Base-by-base conservation (phyloP, 1,140 invertebrate species). In the Apis cerana region DNA sequence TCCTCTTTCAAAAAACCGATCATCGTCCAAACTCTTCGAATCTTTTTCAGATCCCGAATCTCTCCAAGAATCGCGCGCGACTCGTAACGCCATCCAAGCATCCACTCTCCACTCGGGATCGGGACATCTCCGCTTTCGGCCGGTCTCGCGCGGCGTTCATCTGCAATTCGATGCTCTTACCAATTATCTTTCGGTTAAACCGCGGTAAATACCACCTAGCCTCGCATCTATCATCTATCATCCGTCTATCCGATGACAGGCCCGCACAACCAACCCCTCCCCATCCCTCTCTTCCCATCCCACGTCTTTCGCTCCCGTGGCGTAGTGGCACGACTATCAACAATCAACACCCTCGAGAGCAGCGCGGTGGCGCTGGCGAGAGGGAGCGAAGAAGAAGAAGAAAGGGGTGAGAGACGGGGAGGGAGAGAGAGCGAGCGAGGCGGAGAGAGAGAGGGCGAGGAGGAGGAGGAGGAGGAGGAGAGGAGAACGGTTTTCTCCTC, bases 291-390 rank as follows among this genome's bases (percentile, higher is more conserved):
- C 23, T 69, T 70, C 27, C n/a, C 64, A 56, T 59, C 70, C 74
- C 56, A 54, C 59, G 48, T 70, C 61, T 83, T 64, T 74, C 33
- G 50, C 33, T 80, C 56, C 70, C 54, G 68, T 19, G 56, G 61
- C 61, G 78, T 85, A 59, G 75, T 75, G 70, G 27, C 43, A 75
- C 74, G 69, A 75, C 56, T 78, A 81, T 82, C 75, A 82, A 86
- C 86, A 86, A 85, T 84, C 88, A 83, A 85, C 71, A 76, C 72
- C 61, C 71, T 67, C 67, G 68, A 75, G 71, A 65, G 64, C 52
- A 33, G 43, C 69, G 69, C 27, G 33, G 77, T 80, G 74, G 64
- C 17, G 52, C n/a, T 43, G 48, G 11, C 43, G 23, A 64, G 70
- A 48, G 59, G 4, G 58, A 54, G 33, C 54, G 23, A 52, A 21